phyloP scores from a whole-genome alignment of 2,888 invertebrate species.

The Alcis repandata region DNA sequence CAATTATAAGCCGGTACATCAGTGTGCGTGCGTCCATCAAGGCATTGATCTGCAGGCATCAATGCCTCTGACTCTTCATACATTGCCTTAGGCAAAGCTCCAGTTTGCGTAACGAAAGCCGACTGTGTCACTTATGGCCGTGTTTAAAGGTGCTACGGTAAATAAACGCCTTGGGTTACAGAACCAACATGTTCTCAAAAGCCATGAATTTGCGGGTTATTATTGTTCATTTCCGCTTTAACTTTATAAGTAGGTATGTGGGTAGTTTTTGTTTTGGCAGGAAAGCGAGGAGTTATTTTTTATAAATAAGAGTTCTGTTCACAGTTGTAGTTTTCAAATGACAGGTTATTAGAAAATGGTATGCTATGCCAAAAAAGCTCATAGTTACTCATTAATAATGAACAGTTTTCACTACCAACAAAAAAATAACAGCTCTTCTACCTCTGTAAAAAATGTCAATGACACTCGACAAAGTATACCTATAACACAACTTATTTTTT shows the following conservation, averaged over 20 bases:
- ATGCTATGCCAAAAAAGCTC: too few relatives aligned
- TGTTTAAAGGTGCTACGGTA: constrained; percentile 43
- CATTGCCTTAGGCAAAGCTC: constrained; percentile 52
- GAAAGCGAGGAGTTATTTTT: too few relatives aligned
- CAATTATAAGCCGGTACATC: not conserved
- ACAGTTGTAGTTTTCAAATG: too few relatives aligned
- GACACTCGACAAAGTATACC: too few relatives aligned
- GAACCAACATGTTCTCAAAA: constrained; percentile 39
- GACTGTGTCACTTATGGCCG: constrained; percentile 71
- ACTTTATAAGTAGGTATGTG: not conserved
- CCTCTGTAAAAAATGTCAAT: too few relatives aligned
- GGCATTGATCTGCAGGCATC: not conserved
- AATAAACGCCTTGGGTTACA: constrained; percentile 46
- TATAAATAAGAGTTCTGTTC: too few relatives aligned
- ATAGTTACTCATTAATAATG: too few relatives aligned
- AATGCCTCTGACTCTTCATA: not conserved
- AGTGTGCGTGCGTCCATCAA: not conserved
- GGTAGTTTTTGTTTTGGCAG: not conserved
- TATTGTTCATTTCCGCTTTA: constrained; percentile 30
- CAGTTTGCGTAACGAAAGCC: constrained; percentile 79
- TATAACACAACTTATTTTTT: too few relatives aligned
- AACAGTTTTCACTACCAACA: too few relatives aligned
- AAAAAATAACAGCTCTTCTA: too few relatives aligned
- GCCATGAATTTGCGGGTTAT: constrained; percentile 36
- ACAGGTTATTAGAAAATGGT: too few relatives aligned